A percentile compares a stretch with the other conserved stretches of the same genome.
These are phyloP conservation scores for Caenorhabditis sp. DNA, from an alignment of 2,888 invertebrate species.

Conservation along the genomic window DNA sequence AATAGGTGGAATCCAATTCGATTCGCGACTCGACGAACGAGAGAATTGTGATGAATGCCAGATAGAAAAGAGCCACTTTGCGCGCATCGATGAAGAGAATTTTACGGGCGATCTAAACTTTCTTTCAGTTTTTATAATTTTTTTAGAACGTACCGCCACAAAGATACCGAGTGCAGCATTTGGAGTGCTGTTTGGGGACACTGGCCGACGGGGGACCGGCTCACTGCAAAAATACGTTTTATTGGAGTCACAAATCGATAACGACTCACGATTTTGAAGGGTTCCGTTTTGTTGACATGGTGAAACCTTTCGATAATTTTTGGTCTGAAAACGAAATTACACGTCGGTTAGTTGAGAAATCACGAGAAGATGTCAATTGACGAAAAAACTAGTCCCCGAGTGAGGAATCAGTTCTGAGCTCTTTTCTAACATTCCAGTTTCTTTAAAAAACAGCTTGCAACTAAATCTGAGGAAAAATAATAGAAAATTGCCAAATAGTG, in stretches of 20 bases:
- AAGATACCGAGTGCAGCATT: slow-evolving; percentile 43
- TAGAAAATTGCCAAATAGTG: too few species aligned
- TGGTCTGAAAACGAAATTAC: background rate
- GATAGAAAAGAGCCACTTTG: slow-evolving; percentile 70
- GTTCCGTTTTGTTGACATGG: slow-evolving; percentile 33
- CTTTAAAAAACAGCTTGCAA: too few species aligned
- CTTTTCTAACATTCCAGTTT: too few species aligned
- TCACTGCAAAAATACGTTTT: slow-evolving; percentile 12
- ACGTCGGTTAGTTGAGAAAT: slow-evolving; percentile 33
- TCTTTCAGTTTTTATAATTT: too few species aligned
- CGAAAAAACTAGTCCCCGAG: slow-evolving; percentile 30
- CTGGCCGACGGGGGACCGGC: slow-evolving; percentile 15
- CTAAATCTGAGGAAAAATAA: too few species aligned
- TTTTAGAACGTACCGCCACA: slow-evolving; percentile 37
- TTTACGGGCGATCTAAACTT: slow-evolving; percentile 65
- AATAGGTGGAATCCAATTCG: slow-evolving; percentile 63
- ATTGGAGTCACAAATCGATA: too few species aligned
- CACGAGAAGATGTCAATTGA: slow-evolving; percentile 33
- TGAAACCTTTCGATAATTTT: background rate
- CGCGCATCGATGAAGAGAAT: slow-evolving; percentile 70
- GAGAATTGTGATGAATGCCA: slow-evolving; percentile 64
- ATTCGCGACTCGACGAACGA: slow-evolving; percentile 64
- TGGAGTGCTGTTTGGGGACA: slow-evolving; percentile 47
- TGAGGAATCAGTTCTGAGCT: background rate
- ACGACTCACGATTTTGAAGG: slow-evolving; percentile 35